Conservation (phyloP, 2,888 invertebrate genomes). For the Ichneumoninae sp. region DNA sequence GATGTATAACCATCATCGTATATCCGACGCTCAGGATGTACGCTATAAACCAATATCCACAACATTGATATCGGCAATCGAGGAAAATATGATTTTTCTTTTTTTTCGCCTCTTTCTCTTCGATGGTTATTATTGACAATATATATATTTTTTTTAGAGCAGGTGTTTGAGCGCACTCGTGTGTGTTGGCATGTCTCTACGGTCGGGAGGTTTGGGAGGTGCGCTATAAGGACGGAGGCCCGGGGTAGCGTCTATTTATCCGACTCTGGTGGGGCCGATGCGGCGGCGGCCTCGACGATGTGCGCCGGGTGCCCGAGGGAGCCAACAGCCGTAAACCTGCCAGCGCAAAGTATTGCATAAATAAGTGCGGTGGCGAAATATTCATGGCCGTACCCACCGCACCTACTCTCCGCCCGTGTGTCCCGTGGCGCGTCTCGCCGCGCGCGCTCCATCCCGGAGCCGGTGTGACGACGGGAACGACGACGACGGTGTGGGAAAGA, state of each 20-base stretch:
- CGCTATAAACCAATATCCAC: constrained; percentile 19
- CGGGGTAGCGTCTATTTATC: constrained; percentile 67
- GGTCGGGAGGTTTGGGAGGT: constrained; percentile 22
- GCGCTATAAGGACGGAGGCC: constrained; percentile 47
- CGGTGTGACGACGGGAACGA: constrained; percentile 43
- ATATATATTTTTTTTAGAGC: constrained; percentile 12
- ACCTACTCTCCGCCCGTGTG: constrained; percentile 37
- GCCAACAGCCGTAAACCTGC: constrained; percentile 82
- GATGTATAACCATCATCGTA: constrained; percentile 20
- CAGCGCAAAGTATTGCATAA: constrained; percentile 84
- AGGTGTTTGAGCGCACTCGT: constrained; percentile 12
- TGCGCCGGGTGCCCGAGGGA: constrained; percentile 71
- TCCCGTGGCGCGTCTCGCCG: constrained; percentile 70
- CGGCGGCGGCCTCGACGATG: constrained; percentile 32
- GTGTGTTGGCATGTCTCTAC: constrained; percentile 30
- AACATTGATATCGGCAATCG: constrained; percentile 16
- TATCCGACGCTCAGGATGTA: constrained; percentile 45
- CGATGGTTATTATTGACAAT: constrained; percentile 31
- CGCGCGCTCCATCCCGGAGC: constrained; percentile 13
- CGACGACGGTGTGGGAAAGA: constrained; percentile 38
- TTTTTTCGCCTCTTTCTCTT: background rate
- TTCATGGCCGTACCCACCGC: constrained; percentile 81
- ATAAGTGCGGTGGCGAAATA: constrained; percentile 84
- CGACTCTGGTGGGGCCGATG: constrained; percentile 54
- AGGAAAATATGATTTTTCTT: constrained; percentile 6